A percentile compares a stretch with the other conserved stretches of the same genome.
phyloP scores from a whole-genome alignment of 2,888 invertebrate species.

The Diogma glabrata region DNA sequence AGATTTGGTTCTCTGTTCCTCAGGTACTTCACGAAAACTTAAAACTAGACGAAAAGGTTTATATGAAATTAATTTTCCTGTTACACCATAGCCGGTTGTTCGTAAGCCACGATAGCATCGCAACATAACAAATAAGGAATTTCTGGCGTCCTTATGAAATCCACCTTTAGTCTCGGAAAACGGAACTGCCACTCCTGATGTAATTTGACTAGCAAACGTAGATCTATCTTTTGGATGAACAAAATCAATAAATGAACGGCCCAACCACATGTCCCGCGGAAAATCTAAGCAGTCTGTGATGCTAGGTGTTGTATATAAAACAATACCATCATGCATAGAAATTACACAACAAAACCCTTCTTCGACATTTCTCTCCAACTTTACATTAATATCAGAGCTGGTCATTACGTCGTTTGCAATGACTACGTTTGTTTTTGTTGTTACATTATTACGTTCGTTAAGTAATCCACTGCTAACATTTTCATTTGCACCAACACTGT shows the following conservation, averaged over 20 bases:
- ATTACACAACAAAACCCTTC: conserved; percentile 68
- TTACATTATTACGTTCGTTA: background rate
- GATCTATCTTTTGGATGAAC: conserved; percentile 65
- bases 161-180: conserved; percentile 39
- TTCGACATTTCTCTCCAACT: conserved; percentile 31
- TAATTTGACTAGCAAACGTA: conserved; percentile 66
- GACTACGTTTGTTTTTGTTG: background rate
- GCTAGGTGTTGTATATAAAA: conserved; percentile 61
- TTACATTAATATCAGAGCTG: background rate
- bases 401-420: background rate
- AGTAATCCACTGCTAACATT: background rate
- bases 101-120: conserved; percentile 52
- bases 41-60: conserved; percentile 62
- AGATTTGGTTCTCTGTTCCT: conserved; percentile 33
- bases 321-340: conserved; percentile 72
- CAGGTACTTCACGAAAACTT: conserved; percentile 50
- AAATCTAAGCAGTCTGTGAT: conserved; percentile 61
- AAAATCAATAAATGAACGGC: conserved; percentile 76
- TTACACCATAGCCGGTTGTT: conserved; percentile 47
- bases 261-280: conserved; percentile 74
- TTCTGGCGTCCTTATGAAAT: conserved; percentile 35
- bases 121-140: conserved; percentile 50
- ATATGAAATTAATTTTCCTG: conserved; percentile 47
- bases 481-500: background rate
- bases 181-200: conserved; percentile 50